A percentile compares a stretch with the other conserved stretches of the same genome.
phyloP scores from a whole-genome alignment of 1,140 invertebrate genomes.

The Saccostrea echinata region DNA sequence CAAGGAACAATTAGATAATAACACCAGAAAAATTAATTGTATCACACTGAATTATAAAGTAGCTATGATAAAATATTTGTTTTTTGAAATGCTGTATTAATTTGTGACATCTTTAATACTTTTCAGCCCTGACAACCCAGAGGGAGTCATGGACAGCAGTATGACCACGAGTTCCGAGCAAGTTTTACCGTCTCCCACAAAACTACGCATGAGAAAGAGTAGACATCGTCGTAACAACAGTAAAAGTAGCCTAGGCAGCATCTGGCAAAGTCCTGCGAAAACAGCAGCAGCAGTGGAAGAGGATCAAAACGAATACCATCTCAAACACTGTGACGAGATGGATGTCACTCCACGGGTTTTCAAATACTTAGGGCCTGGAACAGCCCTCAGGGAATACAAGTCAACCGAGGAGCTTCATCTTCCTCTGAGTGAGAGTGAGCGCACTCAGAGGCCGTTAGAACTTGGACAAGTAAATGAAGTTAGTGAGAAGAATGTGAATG shows the following conservation, averaged over 20 bases:
- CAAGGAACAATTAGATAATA: neutral
- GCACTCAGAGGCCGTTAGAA: constrained; percentile 51
- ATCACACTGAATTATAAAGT: neutral
- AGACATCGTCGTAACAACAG: constrained; percentile 77
- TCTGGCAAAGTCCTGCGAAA: constrained; percentile 67
- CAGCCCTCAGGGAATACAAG: constrained; percentile 72
- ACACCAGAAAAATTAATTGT: neutral
- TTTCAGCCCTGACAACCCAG: constrained; percentile 64
- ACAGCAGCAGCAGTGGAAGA: constrained; percentile 68
- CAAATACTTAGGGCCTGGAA: constrained; percentile 73
- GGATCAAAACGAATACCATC: constrained; percentile 62
- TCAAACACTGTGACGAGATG: constrained; percentile 55
- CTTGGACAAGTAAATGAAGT: constrained; percentile 19
- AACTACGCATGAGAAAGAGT: constrained; percentile 72
- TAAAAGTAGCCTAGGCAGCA: constrained; percentile 71
- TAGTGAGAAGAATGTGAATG: constrained; percentile 73
- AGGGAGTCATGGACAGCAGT: constrained; percentile 56
- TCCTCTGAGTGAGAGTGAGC: constrained; percentile 17
- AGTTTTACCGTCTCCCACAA: constrained; percentile 75
- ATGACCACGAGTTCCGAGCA: constrained; percentile 72
- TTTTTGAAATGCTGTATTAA: neutral
- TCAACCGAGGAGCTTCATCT: constrained; percentile 40
- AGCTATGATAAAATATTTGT: neutral
- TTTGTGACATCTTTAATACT: neutral
- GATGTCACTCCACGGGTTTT: constrained; percentile 67